Evolutionary conservation across 2,113 vertebrate species (phyloP).

Genomic region (Carlito syrichta): DNA sequence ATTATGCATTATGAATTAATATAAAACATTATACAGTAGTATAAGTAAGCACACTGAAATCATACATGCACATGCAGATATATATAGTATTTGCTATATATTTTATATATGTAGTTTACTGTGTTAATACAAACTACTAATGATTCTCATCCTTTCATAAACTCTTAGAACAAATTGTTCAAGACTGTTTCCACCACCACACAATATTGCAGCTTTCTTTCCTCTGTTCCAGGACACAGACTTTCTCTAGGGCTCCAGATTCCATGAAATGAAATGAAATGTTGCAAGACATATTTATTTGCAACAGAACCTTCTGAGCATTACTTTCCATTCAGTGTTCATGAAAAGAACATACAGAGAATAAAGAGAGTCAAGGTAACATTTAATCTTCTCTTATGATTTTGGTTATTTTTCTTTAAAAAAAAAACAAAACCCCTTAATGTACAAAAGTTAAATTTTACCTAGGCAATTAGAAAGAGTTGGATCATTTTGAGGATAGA

Average conservation of each 20-base stretch:
- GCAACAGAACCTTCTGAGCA: not conserved
- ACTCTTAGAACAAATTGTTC: not conserved
- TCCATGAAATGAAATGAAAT: not conserved
- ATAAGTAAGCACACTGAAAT: not conserved
- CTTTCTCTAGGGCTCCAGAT: not conserved
- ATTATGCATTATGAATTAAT: not conserved
- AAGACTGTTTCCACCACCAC: not conserved
- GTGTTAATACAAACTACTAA: not conserved
- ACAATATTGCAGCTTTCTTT: not conserved
- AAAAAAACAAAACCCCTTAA: not conserved
- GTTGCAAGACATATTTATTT: not conserved
- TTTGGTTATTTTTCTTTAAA: not conserved
- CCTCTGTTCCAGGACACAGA: not conserved
- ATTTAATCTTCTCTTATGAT: not conserved
- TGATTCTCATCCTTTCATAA: not conserved
- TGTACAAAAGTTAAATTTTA: not conserved
- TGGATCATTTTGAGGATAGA: conserved; percentile 18
- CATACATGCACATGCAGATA: not conserved
- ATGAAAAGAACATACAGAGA: not conserved
- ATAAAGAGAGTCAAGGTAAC: not conserved
- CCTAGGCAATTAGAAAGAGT: not conserved
- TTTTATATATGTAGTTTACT: not conserved
- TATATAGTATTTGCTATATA: not conserved
- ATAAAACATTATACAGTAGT: not conserved
- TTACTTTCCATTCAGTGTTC: not conserved